Evolutionary conservation across 2,113 vertebrate genomes (phyloP), one percentile per base, ranked within the genome.

Genomic region (Synodontis membranacea): DNA sequence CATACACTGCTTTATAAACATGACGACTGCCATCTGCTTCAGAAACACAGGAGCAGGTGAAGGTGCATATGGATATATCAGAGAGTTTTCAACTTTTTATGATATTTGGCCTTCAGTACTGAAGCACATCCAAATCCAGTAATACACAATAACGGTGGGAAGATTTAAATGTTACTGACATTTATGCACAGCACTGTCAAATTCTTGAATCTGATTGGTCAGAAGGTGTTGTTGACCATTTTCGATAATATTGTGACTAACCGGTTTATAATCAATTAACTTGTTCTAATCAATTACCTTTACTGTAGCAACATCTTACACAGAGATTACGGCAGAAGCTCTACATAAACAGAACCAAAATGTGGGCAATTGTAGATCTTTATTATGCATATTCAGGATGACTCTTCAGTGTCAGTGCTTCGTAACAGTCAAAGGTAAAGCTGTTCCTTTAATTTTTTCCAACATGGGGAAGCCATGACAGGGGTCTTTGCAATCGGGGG

Each of bases 1-100:
- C 93, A 92, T 94, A 93, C 89, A 91, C 92, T 94, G 93, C 95
- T 92, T 95, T 94, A 96, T 95, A 96, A 96, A 95, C 95, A 95
- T 95, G 92, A 95, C 93, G 91, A 92, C 92, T 91, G 90, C 95
- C 94, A 95, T 96, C 95, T 96, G 95, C 93, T 95, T 91, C 91
- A 86, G 88, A 90, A 88, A 92, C 90, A 93, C 58, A 90, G 88
- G 93, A 86, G 92, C 88, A 80, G 28, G 23, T 83, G 34, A 83
- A 42, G 21, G 54, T 52, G 52, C 64, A 64, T 64, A 74, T 42
- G 34, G 14, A 76, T 23, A 21, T 21, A 48, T 15, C 21, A 42
- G 37, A 88, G 93, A 93, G 93, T 92, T 91, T 90, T 91, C n/a
- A 44, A 76, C 83, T 44, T 23, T 84, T 31, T 34, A 84, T 46